Conservation (phyloP, 1,140 invertebrate species). For the Macrostomum lignano region DNA sequence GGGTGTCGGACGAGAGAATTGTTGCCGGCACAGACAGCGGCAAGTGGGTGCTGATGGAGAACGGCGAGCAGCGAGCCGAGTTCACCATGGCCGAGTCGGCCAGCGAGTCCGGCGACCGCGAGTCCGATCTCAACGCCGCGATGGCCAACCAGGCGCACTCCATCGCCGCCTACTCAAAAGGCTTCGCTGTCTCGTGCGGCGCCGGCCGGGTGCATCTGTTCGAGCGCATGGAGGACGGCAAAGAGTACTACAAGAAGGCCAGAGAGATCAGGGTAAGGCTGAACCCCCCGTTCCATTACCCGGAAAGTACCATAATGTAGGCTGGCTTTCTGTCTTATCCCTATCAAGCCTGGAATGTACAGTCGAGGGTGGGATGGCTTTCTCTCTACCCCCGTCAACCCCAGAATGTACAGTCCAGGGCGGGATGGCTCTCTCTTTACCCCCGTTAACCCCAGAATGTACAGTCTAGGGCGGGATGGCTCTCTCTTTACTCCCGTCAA, state of each 20-base stretch:
- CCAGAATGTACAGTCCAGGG: no score
- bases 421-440: no score
- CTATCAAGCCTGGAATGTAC: no score
- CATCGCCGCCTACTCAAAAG: conserved; percentile 25
- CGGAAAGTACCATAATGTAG: conserved; percentile 17
- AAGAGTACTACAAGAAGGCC: conserved; percentile 18
- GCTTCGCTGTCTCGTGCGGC: conserved; percentile 26
- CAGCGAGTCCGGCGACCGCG: conserved; percentile 3
- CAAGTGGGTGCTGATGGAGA: conserved; percentile 42
- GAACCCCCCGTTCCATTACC: conserved; percentile 9
- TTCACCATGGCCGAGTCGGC: conserved; percentile 11
- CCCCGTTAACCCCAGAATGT: no score
- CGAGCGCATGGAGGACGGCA: conserved; percentile 27
- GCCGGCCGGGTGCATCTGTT: conserved; percentile 22
- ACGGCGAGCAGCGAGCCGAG: conserved; percentile 40
- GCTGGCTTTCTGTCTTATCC: no score
- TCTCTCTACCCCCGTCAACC: no score
- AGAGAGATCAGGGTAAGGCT: conserved; percentile 25
- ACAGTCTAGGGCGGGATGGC: no score
- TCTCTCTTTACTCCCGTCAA: no score
- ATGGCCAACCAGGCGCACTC: conserved; percentile 9
- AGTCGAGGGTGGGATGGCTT: no score
- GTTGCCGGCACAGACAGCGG: conserved; percentile 44
- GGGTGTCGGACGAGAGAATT: conserved; percentile 38
- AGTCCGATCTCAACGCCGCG: background rate